phyloP scores from a whole-genome alignment of 2,113 vertebrate genomes.

The Austrofundulus limnaeus region DNA sequence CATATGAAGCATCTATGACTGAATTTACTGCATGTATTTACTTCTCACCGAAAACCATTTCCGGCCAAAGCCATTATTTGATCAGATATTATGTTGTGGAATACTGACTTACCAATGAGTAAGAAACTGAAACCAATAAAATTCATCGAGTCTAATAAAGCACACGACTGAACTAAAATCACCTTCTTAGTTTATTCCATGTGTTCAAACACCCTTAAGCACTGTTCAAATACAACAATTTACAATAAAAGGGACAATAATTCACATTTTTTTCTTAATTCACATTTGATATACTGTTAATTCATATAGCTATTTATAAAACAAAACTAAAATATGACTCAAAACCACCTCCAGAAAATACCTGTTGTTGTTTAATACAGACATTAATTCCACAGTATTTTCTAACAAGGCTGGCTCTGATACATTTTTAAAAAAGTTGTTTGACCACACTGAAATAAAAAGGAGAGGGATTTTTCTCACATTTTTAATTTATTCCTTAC shows the following conservation, averaged over 20 bases:
- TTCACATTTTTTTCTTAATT: slow-evolving; percentile 80
- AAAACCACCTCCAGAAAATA: slow-evolving; percentile 78
- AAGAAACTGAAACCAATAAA: slow-evolving; percentile 51
- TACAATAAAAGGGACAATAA: slow-evolving; percentile 79
- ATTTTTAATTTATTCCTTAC: slow-evolving; percentile 33
- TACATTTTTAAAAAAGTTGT: slow-evolving; percentile 51
- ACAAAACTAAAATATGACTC: slow-evolving; percentile 66
- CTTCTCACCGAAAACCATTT: slow-evolving; percentile 29
- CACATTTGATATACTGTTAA: slow-evolving; percentile 82
- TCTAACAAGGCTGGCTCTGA: slow-evolving; percentile 60
- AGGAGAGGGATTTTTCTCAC: slow-evolving; percentile 30
- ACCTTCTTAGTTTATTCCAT: slow-evolving; percentile 77
- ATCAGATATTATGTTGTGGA: slow-evolving; percentile 50
- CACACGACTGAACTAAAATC: slow-evolving; percentile 66
- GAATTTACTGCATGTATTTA: slow-evolving; percentile 33
- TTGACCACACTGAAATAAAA: slow-evolving; percentile 59
- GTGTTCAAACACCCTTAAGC: slow-evolving; percentile 78
- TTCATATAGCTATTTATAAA: slow-evolving; percentile 80
- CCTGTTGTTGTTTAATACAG: slow-evolving; percentile 74
- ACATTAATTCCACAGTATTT: slow-evolving; percentile 71
- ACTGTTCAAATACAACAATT: slow-evolving; percentile 82
- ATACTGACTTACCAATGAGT: slow-evolving; percentile 67
- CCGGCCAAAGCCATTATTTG: slow-evolving; percentile 21
- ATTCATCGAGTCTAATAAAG: slow-evolving; percentile 53
- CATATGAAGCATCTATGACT: slow-evolving; percentile 37